phyloP scores from a whole-genome alignment of 2,797 vertebrate species.

The Sus cebifrons region DNA sequence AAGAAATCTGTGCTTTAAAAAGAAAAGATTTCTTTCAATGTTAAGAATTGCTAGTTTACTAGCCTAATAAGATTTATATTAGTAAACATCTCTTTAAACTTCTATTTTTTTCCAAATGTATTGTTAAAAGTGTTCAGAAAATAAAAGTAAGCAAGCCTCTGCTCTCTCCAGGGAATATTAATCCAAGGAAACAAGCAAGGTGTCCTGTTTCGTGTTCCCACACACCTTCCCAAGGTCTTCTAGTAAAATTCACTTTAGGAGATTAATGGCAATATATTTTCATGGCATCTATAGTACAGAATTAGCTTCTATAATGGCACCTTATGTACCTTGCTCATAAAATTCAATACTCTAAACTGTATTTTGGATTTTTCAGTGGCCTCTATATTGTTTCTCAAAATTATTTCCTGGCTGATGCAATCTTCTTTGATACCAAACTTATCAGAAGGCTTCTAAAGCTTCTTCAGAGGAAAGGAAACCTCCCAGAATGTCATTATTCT shows the following conservation, averaged over 20 bases:
- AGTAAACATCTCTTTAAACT: not conserved
- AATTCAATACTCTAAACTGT: slow-evolving; percentile 43
- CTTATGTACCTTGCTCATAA: slow-evolving; percentile 61
- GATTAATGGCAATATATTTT: slow-evolving; percentile 73
- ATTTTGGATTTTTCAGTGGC: slow-evolving; percentile 29
- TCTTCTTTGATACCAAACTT: slow-evolving; percentile 49
- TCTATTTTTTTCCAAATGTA: not conserved
- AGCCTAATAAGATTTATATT: not conserved
- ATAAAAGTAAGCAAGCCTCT: not conserved
- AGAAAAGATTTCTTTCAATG: not conserved
- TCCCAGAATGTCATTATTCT: not conserved
- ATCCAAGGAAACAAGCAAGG: slow-evolving; percentile 10
- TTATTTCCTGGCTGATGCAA: slow-evolving; percentile 59
- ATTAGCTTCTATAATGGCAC: slow-evolving; percentile 71
- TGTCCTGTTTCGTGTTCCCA: slow-evolving; percentile 35
- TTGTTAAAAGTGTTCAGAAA: not conserved
- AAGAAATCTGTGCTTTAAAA: not conserved
- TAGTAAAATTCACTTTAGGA: slow-evolving; percentile 64
- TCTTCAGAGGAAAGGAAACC: slow-evolving; percentile 9
- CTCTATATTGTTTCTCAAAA: slow-evolving; percentile 65
- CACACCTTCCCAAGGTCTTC: slow-evolving; percentile 70
- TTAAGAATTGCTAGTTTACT: not conserved
- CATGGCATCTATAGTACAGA: slow-evolving; percentile 62
- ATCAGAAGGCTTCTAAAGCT: slow-evolving; percentile 47
- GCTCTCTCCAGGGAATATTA: not conserved